These are phyloP conservation scores for Octopus sinensis DNA, from an alignment of 1,140 invertebrate genomes.

Conservation along the genomic window DNA sequence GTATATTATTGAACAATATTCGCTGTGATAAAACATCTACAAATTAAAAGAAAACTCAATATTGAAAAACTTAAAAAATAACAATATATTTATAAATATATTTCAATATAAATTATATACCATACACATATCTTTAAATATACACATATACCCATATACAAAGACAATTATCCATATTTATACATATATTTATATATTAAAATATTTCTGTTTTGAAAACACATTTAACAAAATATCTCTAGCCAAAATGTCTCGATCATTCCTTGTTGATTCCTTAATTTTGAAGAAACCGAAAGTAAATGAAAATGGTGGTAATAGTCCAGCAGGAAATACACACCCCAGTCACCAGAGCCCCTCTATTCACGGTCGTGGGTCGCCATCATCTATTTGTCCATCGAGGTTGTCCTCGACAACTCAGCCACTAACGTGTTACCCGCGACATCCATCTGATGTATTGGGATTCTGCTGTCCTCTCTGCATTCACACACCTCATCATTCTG, in stretches of 20 bases:
- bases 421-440: slow-evolving; percentile 37
- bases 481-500: slow-evolving; percentile 23
- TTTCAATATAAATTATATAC: too few species aligned
- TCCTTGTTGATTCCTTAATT: slow-evolving; percentile 35
- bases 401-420: slow-evolving; percentile 25
- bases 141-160: too few species aligned
- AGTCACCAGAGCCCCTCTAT: not conserved
- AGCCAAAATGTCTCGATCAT: slow-evolving; percentile 30
- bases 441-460: slow-evolving; percentile 36
- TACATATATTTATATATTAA: too few species aligned
- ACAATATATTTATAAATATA: too few species aligned
- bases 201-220: too few species aligned
- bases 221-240: too few species aligned
- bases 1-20: too few species aligned
- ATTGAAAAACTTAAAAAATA: too few species aligned
- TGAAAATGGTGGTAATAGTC: not conserved
- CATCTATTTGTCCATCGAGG: not conserved
- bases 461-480: slow-evolving; percentile 42
- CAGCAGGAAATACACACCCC: slow-evolving; percentile 13
- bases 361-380: not conserved
- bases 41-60: too few species aligned
- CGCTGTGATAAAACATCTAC: too few species aligned
- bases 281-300: slow-evolving; percentile 29
- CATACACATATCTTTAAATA: too few species aligned
- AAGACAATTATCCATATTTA: too few species aligned